Evolutionary conservation across 2,797 vertebrate genomes (phyloP).

Genomic region (Mallotus villosus): DNA sequence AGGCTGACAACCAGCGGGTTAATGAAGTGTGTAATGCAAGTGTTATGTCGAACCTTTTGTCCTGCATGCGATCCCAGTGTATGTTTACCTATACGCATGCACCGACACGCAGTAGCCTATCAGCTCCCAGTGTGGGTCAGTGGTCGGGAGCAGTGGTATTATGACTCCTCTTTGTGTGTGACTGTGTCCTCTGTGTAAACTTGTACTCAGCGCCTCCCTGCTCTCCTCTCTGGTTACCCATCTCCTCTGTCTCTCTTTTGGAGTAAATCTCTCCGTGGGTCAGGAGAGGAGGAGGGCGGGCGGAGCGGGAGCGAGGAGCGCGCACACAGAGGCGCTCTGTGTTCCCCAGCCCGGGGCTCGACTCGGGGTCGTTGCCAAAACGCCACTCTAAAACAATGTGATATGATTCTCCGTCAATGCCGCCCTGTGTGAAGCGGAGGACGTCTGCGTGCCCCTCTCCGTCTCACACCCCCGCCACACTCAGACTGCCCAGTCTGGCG

Average conservation of each 20-base stretch:
- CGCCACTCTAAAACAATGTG: slow-evolving; percentile 33
- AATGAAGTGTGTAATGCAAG: background rate
- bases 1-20: background rate
- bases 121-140: slow-evolving; percentile 20
- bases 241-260: slow-evolving; percentile 24
- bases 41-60: slow-evolving; percentile 18
- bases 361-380: slow-evolving; percentile 30
- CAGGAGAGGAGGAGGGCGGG: slow-evolving; percentile 13
- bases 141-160: slow-evolving; percentile 30
- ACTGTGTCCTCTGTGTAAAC: slow-evolving; percentile 44
- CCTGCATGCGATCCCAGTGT: background rate
- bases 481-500: background rate
- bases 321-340: slow-evolving; percentile 37
- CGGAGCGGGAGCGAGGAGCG: background rate
- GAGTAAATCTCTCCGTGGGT: slow-evolving; percentile 38
- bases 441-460: slow-evolving; percentile 15
- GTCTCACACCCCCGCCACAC: background rate
- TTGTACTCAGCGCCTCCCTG: slow-evolving; percentile 46
- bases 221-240: slow-evolving; percentile 20
- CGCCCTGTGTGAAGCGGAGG: slow-evolving; percentile 29
- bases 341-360: slow-evolving; percentile 39
- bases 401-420: slow-evolving; percentile 24
- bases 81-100: slow-evolving; percentile 30
- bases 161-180: slow-evolving; percentile 44
- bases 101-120: slow-evolving; percentile 29